Conservation (phyloP, 2,113 vertebrate species). For the Porphyrio hochstetteri region DNA sequence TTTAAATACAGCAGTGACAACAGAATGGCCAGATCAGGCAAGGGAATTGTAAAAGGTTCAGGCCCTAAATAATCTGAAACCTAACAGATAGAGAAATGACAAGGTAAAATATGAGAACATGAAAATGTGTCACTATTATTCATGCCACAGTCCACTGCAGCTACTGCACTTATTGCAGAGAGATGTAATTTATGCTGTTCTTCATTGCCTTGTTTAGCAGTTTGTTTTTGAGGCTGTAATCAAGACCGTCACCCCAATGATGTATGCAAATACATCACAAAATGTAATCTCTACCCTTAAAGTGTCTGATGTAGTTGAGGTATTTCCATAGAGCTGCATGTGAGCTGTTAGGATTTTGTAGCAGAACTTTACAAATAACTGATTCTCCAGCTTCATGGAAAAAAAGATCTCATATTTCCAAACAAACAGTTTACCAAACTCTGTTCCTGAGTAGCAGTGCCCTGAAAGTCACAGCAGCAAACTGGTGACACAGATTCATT, state of each 20-base stretch:
- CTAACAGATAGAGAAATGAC: background rate
- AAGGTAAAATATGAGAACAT: background rate
- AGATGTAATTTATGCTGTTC: background rate
- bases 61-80: background rate
- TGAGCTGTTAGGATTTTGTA: background rate
- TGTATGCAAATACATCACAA: background rate
- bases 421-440: background rate
- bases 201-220: background rate
- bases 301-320: background rate
- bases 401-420: background rate
- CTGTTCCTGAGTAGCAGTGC: background rate
- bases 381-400: background rate
- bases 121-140: background rate
- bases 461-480: background rate
- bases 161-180: background rate
- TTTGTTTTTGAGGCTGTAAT: background rate
- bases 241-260: background rate
- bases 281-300: background rate
- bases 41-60: background rate
- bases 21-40: background rate
- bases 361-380: background rate
- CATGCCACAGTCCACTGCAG: background rate
- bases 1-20: background rate
- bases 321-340: background rate
- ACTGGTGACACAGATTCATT: background rate